A percentile compares a stretch with the other conserved stretches of the same genome.
These are phyloP conservation scores for Danio aesculapii DNA, from an alignment of 2,797 vertebrate species.

Conservation along the genomic window DNA sequence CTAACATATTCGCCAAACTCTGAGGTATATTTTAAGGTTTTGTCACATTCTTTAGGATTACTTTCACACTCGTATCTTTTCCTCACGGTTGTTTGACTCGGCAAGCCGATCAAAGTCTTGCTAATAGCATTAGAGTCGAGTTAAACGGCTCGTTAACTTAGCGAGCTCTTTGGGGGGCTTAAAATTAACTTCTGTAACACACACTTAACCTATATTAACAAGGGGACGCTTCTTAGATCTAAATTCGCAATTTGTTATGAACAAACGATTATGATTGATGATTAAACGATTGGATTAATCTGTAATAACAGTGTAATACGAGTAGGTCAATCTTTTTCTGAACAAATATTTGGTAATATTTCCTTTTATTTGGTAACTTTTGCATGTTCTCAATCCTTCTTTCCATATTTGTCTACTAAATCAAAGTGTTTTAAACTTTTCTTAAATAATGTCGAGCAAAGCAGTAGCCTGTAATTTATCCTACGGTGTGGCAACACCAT, in stretches of 20 bases:
- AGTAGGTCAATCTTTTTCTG: too few species aligned
- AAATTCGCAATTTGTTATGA: not conserved
- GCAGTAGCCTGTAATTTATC: not conserved
- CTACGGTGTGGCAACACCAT: not conserved
- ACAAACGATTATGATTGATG: not conserved
- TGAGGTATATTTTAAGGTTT: not conserved
- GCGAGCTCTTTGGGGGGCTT: constrained; percentile 39
- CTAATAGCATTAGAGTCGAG: constrained; percentile 44
- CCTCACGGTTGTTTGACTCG: constrained; percentile 2
- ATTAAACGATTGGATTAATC: not conserved
- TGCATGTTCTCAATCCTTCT: not conserved
- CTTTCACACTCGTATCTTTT: not conserved
- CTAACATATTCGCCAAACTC: too few species aligned
- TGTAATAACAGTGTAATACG: not conserved
- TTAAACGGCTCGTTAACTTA: constrained; percentile 48
- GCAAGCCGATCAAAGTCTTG: constrained; percentile 38
- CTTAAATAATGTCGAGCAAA: not conserved
- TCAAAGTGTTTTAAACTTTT: not conserved
- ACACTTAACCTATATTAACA: constrained; percentile 12
- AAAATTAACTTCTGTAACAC: constrained; percentile 38
- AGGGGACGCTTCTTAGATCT: not conserved
- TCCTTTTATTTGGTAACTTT: not conserved
- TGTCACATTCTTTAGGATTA: not conserved
- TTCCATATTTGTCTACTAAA: not conserved
- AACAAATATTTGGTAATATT: not conserved